These are phyloP conservation scores for Anas georgica DNA, from an alignment of 2,797 vertebrate genomes.

Conservation along the genomic window DNA sequence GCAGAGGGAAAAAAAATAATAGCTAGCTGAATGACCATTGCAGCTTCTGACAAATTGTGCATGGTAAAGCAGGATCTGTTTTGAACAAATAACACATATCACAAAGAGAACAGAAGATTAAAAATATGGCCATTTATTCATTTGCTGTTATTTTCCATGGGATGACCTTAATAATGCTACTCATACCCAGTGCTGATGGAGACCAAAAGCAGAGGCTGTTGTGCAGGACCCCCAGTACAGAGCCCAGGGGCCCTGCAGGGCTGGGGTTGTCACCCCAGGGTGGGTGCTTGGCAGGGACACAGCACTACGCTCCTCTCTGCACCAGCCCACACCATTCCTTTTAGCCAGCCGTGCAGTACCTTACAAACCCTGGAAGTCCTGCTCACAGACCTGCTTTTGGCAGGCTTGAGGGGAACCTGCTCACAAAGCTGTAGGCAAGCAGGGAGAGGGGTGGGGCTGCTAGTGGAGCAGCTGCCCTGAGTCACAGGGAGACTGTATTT, in stretches of 20 bases:
- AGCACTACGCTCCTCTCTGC: neutral
- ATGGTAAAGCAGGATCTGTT: neutral
- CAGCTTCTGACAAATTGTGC: neutral
- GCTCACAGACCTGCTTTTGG: neutral
- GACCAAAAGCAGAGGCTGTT: neutral
- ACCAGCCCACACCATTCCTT: no score
- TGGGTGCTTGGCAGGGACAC: accelerated
- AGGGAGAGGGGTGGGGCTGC: accelerated
- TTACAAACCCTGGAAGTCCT: accelerated
- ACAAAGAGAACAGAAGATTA: neutral
- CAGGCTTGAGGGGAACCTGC: no score
- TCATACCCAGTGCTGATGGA: no score
- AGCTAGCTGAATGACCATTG: neutral
- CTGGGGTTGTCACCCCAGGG: accelerated
- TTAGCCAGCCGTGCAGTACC: accelerated
- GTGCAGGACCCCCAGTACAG: neutral
- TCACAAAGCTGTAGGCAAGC: neutral
- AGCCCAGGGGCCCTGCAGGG: neutral
- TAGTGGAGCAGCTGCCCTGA: accelerated
- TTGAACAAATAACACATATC: neutral
- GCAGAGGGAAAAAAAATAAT: neutral
- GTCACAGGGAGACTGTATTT: neutral
- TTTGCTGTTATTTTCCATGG: neutral
- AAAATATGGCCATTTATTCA: accelerated
- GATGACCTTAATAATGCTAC: neutral